Evolutionary conservation across 64 coral and sea anemone species (phyloP).

Genomic region (Astreopora myriophthalma): DNA sequence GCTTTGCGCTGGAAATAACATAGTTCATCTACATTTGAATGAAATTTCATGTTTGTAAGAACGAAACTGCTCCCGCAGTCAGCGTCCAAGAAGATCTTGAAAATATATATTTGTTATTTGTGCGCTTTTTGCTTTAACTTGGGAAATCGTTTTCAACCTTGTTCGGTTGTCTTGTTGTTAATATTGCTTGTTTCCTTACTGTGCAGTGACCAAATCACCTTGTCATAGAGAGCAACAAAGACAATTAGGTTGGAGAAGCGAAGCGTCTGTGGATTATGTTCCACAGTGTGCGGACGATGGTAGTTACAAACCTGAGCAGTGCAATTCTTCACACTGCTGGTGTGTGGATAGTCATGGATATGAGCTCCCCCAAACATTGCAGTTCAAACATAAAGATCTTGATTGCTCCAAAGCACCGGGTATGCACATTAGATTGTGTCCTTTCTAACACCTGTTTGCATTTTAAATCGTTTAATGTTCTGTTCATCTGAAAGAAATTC

Average conservation of each 20-base stretch:
- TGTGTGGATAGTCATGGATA: conserved; percentile 71
- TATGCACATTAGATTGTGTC: too few relatives aligned
- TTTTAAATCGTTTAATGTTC: too few relatives aligned
- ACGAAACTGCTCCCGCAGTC: too few relatives aligned
- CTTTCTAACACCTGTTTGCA: too few relatives aligned
- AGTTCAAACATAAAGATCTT: background rate
- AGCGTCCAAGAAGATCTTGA: too few relatives aligned
- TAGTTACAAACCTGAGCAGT: conserved; percentile 56
- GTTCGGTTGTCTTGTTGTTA: too few relatives aligned
- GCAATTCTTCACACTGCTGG: conserved; percentile 59
- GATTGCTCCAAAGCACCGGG: conserved; percentile 22
- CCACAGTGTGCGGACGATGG: conserved; percentile 55
- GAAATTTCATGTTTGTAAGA: too few relatives aligned
- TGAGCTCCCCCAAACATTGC: conserved; percentile 30
- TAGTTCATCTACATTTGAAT: too few relatives aligned
- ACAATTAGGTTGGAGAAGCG: conserved; percentile 44
- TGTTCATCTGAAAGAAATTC: too few relatives aligned
- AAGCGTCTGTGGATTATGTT: background rate
- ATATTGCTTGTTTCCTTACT: background rate
- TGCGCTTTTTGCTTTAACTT: too few relatives aligned
- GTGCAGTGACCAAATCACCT: conserved; percentile 12
- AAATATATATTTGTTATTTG: too few relatives aligned
- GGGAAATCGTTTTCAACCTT: background rate
- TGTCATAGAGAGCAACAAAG: conserved; percentile 60
- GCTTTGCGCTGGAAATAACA: too few relatives aligned